These are phyloP conservation scores for Chinchilla lanigera DNA, from an alignment of 2,113 vertebrate genomes.

Conservation along the genomic window DNA sequence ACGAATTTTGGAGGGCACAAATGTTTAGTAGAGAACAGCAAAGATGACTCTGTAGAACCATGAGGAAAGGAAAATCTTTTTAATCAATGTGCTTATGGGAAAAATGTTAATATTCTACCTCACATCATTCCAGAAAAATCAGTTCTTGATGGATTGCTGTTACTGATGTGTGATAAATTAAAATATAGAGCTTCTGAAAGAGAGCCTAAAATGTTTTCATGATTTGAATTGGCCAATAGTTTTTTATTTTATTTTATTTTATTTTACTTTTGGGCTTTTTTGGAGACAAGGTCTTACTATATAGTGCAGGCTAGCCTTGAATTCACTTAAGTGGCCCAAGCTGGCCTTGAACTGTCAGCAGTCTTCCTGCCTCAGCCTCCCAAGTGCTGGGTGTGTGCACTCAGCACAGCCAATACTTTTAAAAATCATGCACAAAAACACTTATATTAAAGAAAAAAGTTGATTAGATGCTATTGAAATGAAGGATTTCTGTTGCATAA, in stretches of 20 bases:
- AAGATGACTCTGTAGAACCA: neutral
- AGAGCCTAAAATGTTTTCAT: slow-evolving; percentile 26
- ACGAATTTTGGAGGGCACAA: neutral
- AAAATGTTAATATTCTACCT: neutral
- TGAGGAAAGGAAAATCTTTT: neutral
- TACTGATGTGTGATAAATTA: neutral
- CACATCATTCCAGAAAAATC: neutral
- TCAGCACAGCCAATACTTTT: neutral
- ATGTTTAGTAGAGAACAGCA: neutral
- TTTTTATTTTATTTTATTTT: no score
- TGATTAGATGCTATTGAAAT: neutral
- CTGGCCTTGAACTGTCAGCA: neutral
- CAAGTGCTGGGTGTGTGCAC: neutral
- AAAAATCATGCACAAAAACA: slow-evolving; percentile 4
- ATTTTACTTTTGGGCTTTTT: neutral
- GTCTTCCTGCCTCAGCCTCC: neutral
- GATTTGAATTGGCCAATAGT: neutral
- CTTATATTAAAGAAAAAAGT: neutral
- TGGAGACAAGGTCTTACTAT: neutral
- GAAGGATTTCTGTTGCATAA: slow-evolving; percentile 34
- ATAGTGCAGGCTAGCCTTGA: neutral
- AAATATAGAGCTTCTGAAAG: neutral
- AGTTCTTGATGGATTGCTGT: neutral
- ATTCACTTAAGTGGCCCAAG: neutral
- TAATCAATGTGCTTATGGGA: neutral